Conservation (phyloP, 1,140 invertebrate genomes). For the Bombus balteatus region DNA sequence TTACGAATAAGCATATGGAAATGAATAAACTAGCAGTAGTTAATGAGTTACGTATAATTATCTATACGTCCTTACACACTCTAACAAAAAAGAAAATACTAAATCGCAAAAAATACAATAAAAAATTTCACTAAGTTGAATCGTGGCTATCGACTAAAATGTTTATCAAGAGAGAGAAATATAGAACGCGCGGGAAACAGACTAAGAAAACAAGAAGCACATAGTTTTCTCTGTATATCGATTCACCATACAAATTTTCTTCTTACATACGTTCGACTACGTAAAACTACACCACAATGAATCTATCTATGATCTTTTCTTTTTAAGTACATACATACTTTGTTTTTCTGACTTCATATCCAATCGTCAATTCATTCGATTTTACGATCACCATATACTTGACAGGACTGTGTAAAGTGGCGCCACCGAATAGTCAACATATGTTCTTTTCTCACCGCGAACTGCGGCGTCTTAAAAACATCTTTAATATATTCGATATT, state of each 20-base stretch:
- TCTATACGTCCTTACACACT: neutral
- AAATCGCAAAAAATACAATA: too few relatives aligned
- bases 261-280: neutral
- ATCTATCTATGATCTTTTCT: neutral
- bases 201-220: neutral
- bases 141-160: neutral
- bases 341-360: neutral
- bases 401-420: neutral
- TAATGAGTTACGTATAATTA: neutral
- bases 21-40: neutral
- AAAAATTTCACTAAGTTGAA: slow-evolving; percentile 5
- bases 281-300: neutral
- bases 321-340: neutral
- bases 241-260: neutral
- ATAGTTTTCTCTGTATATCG: neutral
- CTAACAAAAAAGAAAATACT: neutral
- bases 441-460: neutral
- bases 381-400: neutral
- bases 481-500: neutral
- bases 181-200: slow-evolving; percentile 8
- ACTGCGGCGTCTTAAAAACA: neutral
- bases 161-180: neutral
- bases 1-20: neutral
- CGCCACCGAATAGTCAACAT: neutral
- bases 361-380: neutral